phyloP scores from a whole-genome alignment of 2,797 vertebrate species.

The Catostomus latipinnis region DNA sequence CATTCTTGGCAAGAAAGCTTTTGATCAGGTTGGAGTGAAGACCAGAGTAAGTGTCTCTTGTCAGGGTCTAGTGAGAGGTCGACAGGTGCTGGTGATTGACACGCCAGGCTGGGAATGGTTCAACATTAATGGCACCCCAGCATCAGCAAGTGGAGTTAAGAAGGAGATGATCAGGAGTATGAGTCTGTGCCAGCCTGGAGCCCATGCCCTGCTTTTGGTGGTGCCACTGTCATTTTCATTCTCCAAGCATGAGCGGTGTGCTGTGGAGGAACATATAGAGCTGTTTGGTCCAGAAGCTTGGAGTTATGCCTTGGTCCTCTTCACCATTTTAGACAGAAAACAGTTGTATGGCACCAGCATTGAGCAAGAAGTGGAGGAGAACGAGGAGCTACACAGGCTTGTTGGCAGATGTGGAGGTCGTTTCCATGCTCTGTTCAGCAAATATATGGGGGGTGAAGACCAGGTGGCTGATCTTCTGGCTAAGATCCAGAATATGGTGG shows the following conservation, averaged over 20 bases:
- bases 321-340: conserved; percentile 52
- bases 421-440: conserved; percentile 51
- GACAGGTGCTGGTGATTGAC: conserved; percentile 51
- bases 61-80: conserved; percentile 40
- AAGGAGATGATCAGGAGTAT: conserved; percentile 51
- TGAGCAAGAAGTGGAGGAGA: conserved; percentile 53
- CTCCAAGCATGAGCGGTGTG: conserved; percentile 40
- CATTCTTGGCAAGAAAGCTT: conserved; percentile 51
- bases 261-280: conserved; percentile 54
- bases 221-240: conserved; percentile 58
- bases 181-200: conserved; percentile 56
- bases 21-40: conserved; percentile 51
- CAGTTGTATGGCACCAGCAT: conserved; percentile 38
- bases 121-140: conserved; percentile 26
- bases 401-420: conserved; percentile 53
- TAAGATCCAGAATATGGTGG: conserved; percentile 53
- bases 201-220: conserved; percentile 60
- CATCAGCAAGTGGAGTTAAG: conserved; percentile 5
- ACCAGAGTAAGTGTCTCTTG: conserved; percentile 41
- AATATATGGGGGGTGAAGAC: conserved; percentile 29
- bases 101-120: conserved; percentile 63
- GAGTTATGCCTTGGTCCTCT: conserved; percentile 56
- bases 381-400: conserved; percentile 49
- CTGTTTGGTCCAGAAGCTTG: conserved; percentile 59
- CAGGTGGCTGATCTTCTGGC: conserved; percentile 48